phyloP scores from a whole-genome alignment of 2,888 invertebrate genomes.

The Cremastobaeus sp. region DNA sequence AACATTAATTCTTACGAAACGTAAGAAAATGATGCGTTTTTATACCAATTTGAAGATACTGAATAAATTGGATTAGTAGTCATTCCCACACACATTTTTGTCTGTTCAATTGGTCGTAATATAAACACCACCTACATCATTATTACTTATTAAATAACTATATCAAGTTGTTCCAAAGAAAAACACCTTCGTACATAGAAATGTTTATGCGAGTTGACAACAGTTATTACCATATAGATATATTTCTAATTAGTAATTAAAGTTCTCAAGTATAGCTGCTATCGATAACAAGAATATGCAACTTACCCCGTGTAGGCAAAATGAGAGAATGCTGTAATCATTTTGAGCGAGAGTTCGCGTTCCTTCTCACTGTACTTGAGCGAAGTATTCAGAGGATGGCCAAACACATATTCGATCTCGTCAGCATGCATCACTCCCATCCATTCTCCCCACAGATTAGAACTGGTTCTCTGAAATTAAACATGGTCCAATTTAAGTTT shows the following conservation, averaged over 20 bases:
- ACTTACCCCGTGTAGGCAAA: constrained; percentile 96
- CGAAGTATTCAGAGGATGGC: constrained; percentile 94
- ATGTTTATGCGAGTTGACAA: too few relatives aligned
- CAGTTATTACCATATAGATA: too few relatives aligned
- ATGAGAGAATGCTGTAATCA: constrained; percentile 95
- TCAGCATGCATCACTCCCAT: constrained; percentile 99
- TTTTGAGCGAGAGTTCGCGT: constrained; percentile 90
- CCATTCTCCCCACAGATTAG: constrained; percentile 98
- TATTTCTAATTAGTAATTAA: not conserved
- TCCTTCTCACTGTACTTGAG: constrained; percentile 92
- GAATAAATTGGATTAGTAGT: too few relatives aligned
- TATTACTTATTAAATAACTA: too few relatives aligned
- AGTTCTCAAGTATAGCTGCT: constrained; percentile 29
- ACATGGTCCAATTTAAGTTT: constrained; percentile 38
- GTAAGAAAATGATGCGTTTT: too few relatives aligned
- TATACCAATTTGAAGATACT: too few relatives aligned
- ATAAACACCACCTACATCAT: too few relatives aligned
- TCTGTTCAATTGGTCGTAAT: too few relatives aligned
- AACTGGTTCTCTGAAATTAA: constrained; percentile 89
- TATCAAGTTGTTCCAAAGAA: too few relatives aligned
- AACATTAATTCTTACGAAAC: too few relatives aligned
- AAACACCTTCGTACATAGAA: too few relatives aligned
- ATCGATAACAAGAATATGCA: constrained; percentile 22
- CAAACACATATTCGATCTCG: constrained; percentile 98
- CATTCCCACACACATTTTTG: too few relatives aligned